Percentiles rank a stretch among this genome's conserved stretches.
These are phyloP conservation scores for Drosophila hydei DNA, from an alignment of 1,140 invertebrate species.

Conservation along the genomic window DNA sequence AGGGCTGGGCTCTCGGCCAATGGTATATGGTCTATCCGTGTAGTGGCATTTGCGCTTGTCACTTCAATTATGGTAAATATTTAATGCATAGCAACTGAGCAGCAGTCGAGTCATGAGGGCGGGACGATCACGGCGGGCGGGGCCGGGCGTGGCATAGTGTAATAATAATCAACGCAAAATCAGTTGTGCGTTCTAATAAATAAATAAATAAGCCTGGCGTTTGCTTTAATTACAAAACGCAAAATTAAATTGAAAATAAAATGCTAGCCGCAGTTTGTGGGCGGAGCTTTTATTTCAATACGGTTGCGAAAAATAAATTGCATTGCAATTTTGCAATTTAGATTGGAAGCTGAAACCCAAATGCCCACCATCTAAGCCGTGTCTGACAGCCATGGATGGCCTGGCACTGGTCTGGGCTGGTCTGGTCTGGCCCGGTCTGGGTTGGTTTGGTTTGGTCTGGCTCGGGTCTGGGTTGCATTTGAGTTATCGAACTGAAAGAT, in stretches of 20 bases:
- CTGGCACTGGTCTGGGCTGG: neutral
- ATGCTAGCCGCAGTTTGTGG: constrained; percentile 59
- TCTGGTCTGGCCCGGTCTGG: too few relatives aligned
- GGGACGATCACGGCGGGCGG: neutral
- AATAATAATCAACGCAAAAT: constrained; percentile 79
- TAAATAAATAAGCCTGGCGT: constrained; percentile 60
- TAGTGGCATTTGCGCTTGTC: constrained; percentile 80
- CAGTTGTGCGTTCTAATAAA: constrained; percentile 79
- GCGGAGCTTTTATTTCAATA: constrained; percentile 26
- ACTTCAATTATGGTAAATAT: constrained; percentile 83
- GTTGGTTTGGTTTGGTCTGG: too few relatives aligned
- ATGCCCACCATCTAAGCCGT: constrained; percentile 2
- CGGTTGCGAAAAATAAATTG: constrained; percentile 40
- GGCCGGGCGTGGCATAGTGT: constrained; percentile 54
- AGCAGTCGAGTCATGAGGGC: neutral
- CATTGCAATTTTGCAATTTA: constrained; percentile 73
- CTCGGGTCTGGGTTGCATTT: constrained; percentile 31
- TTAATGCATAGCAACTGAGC: constrained; percentile 58
- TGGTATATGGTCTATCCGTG: constrained; percentile 55
- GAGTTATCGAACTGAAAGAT: constrained; percentile 82
- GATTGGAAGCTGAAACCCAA: constrained; percentile 39
- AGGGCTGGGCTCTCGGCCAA: constrained; percentile 8
- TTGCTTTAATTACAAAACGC: constrained; percentile 77
- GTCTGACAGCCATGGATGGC: constrained; percentile 48
- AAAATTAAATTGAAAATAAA: constrained; percentile 82